Percentiles rank a stretch among this genome's conserved stretches.
Evolutionary conservation across 2,797 vertebrate species (phyloP).

Genomic region (Falco peregrinus): DNA sequence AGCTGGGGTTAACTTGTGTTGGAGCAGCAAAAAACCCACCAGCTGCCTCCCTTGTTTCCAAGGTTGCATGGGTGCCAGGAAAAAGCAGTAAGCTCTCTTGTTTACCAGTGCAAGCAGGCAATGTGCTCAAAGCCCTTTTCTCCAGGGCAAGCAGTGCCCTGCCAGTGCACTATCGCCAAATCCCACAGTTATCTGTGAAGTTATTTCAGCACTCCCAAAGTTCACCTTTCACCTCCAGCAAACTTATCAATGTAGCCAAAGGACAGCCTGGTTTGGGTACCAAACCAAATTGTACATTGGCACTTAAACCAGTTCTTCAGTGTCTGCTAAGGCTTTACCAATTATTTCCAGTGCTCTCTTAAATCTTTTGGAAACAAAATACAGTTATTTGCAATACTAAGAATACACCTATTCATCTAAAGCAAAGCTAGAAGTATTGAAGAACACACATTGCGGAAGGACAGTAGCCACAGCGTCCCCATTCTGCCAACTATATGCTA

Average conservation of each 20-base stretch:
- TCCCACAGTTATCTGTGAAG: background rate
- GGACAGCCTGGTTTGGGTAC: background rate
- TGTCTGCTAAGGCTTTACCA: background rate
- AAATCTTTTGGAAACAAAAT: background rate
- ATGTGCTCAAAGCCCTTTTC: background rate
- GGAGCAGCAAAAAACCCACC: background rate
- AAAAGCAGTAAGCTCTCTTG: background rate
- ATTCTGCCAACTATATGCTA: background rate
- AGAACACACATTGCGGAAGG: background rate
- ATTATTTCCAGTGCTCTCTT: background rate
- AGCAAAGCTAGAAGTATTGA: background rate
- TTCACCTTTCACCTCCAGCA: background rate
- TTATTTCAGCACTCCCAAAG: background rate
- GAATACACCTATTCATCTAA: background rate
- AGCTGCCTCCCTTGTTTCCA: background rate
- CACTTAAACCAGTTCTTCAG: background rate
- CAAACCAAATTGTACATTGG: background rate
- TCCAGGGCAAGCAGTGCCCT: background rate
- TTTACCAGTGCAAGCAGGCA: background rate
- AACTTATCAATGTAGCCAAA: background rate
- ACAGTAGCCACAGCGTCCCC: background rate
- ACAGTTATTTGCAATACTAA: background rate
- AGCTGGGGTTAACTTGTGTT: background rate
- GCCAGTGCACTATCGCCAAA: background rate
- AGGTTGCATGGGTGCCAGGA: background rate